phyloP scores from a whole-genome alignment of 2,888 invertebrate species.

The Vanessa cardui region DNA sequence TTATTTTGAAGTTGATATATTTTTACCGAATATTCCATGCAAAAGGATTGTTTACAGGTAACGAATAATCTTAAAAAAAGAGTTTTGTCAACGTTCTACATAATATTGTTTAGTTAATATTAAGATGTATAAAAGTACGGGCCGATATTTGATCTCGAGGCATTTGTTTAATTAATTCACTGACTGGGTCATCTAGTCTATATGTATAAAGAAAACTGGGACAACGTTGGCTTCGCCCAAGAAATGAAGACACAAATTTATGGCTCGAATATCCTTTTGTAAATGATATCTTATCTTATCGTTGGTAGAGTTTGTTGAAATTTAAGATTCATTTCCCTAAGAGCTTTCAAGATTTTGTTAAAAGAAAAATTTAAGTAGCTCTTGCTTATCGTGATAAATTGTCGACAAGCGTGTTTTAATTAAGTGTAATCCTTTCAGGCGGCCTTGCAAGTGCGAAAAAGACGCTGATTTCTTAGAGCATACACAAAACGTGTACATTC shows the following conservation, averaged over 20 bases:
- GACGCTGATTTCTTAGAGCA: conserved; percentile 80
- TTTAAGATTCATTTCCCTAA: conserved; percentile 51
- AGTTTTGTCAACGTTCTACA: too few relatives aligned
- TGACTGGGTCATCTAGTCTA: neutral
- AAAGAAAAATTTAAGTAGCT: conserved; percentile 27
- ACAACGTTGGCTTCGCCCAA: conserved; percentile 19
- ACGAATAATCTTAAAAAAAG: neutral
- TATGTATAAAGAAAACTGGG: conserved; percentile 1
- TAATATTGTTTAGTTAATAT: too few relatives aligned
- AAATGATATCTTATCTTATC: conserved; percentile 59
- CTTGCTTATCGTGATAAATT: conserved; percentile 42
- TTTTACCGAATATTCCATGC: conserved; percentile 69
- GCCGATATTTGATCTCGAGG: neutral
- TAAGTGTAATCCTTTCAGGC: conserved; percentile 56
- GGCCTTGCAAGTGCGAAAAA: conserved; percentile 78
- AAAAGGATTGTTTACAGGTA: conserved; percentile 79
- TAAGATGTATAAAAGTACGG: neutral
- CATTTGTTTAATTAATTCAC: neutral
- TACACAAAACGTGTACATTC: conserved; percentile 80
- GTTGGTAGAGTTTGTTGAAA: conserved; percentile 55
- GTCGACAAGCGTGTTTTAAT: conserved; percentile 23
- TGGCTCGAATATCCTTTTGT: conserved; percentile 48
- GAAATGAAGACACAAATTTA: conserved; percentile 50
- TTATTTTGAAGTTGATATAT: conserved; percentile 78
- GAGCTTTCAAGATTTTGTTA: conserved; percentile 32